A percentile compares a stretch with the other conserved stretches of the same genome.
These are phyloP conservation scores for Platichthys stellatus DNA, from an alignment of 2,113 vertebrate species.

Conservation along the genomic window DNA sequence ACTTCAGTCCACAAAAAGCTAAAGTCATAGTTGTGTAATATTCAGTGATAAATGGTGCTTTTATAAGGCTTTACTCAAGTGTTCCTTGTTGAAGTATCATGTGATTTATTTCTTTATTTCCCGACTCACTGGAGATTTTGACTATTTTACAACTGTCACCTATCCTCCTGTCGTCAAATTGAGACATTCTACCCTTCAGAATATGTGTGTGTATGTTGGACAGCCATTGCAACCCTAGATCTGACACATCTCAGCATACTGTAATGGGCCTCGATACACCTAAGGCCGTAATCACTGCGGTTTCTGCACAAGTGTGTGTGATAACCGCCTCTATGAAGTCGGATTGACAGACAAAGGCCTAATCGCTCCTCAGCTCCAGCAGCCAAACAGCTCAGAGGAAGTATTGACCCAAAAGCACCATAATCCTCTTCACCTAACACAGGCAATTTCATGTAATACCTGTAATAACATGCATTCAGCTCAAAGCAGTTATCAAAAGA, in stretches of 20 bases:
- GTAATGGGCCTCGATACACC: constrained; percentile 45
- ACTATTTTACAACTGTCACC: constrained; percentile 20
- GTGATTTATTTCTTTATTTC: no score
- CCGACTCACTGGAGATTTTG: no score
- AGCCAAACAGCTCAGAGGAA: constrained; percentile 92
- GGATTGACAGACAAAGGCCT: constrained; percentile 93
- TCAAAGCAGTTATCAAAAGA: constrained; percentile 91
- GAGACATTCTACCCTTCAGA: not conserved
- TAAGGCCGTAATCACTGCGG: constrained; percentile 44
- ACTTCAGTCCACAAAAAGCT: no score
- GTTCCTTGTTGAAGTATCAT: no score
- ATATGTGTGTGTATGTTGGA: constrained; percentile 6
- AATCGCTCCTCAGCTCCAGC: constrained; percentile 88
- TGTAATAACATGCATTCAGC: constrained; percentile 96
- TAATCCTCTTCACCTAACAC: constrained; percentile 97
- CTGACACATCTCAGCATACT: constrained; percentile 57
- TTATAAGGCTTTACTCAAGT: no score
- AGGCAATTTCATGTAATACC: constrained; percentile 98
- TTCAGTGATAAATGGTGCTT: no score
- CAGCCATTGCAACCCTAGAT: constrained; percentile 10
- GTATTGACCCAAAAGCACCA: constrained; percentile 97
- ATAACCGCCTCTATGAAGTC: constrained; percentile 83
- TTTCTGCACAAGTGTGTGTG: constrained; percentile 33
- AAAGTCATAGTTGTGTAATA: no score
- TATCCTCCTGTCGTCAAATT: constrained; percentile 5